Percentiles rank a stretch among this genome's conserved stretches.
Conservation (phyloP, 2,113 vertebrate genomes). For the Poecile atricapillus region DNA sequence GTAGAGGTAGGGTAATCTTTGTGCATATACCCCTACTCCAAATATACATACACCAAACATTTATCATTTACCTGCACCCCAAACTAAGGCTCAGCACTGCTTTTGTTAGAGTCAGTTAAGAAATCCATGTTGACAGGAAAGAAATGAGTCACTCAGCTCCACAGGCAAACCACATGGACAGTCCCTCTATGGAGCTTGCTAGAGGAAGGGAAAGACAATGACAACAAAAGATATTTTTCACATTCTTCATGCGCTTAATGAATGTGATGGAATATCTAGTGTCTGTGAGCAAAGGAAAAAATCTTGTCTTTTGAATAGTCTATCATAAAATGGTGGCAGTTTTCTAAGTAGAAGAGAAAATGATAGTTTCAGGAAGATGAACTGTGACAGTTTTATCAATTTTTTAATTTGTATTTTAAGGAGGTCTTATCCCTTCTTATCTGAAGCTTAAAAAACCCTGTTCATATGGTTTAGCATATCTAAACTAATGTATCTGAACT, state of each 20-base stretch:
- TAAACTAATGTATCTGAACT: not conserved
- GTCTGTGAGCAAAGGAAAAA: not conserved
- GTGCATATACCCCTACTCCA: accelerated
- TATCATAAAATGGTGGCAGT: not conserved
- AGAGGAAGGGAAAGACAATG: not conserved
- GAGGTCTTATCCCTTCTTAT: not conserved
- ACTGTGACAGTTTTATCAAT: not conserved
- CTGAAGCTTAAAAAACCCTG: not conserved
- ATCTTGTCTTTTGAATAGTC: not conserved
- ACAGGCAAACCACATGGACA: not conserved
- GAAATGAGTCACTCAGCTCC: not conserved
- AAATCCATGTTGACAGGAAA: not conserved
- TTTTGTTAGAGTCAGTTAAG: not conserved
- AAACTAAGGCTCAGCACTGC: not conserved
- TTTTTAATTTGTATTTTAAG: not conserved
- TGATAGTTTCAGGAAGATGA: not conserved
- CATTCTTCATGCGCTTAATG: not conserved
- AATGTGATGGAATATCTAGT: not conserved
- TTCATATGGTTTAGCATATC: not conserved
- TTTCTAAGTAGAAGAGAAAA: not conserved
- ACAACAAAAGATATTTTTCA: not conserved
- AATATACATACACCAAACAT: not conserved
- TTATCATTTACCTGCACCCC: not conserved
- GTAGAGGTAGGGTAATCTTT: not conserved
- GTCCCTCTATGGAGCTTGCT: not conserved